A percentile compares a stretch with the other conserved stretches of the same genome.
Evolutionary conservation across 2,797 vertebrate species (phyloP).

Genomic region (Chiloscyllium punctatum): DNA sequence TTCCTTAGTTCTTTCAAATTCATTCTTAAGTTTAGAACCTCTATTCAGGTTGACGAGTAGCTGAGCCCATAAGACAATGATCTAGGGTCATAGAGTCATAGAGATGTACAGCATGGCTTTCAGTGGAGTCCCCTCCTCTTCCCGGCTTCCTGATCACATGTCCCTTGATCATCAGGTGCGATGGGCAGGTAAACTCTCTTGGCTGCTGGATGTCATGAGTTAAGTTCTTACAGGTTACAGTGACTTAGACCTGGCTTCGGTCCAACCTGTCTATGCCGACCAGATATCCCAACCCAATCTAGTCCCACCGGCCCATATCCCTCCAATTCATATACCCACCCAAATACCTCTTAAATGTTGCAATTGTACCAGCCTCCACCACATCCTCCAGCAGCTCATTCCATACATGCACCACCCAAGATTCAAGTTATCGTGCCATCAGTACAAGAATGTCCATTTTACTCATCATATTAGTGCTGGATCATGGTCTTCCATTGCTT

Average conservation of each 20-base stretch:
- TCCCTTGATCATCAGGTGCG: too few species aligned
- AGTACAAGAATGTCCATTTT: not conserved
- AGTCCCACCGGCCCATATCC: too few species aligned
- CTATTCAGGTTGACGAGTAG: not conserved
- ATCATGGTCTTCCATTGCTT: not conserved
- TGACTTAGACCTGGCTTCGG: not conserved
- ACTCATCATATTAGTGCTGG: not conserved
- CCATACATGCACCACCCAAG: too few species aligned
- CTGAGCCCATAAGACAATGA: not conserved
- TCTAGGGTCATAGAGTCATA: not conserved
- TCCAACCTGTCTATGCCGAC: too few species aligned
- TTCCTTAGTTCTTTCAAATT: not conserved
- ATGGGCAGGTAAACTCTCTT: not conserved
- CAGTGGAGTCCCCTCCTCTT: not conserved
- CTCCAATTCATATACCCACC: too few species aligned
- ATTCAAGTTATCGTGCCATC: not conserved
- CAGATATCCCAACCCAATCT: too few species aligned
- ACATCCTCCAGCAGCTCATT: too few species aligned
- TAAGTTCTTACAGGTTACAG: not conserved
- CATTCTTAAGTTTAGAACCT: not conserved
- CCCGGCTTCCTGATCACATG: not conserved
- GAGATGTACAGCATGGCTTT: not conserved
- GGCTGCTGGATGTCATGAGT: not conserved
- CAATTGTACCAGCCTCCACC: too few species aligned
- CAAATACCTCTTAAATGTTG: too few species aligned